Evolutionary conservation across 2,888 invertebrate genomes (phyloP).

Genomic region (Trichacis sp.): DNA sequence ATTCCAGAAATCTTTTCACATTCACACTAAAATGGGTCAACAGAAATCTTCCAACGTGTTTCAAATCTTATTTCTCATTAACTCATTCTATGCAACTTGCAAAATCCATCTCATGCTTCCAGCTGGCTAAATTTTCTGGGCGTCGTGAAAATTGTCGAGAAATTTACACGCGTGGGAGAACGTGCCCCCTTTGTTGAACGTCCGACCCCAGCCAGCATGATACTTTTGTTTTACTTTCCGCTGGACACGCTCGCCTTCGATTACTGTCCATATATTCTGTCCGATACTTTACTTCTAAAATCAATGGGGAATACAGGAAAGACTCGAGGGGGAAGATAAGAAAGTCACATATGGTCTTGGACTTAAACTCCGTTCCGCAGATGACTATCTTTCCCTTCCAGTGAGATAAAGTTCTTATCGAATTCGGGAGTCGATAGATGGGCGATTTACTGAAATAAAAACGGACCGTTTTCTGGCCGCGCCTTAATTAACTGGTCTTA

Average conservation of each 20-base stretch:
- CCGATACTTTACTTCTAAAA: constrained; percentile 12
- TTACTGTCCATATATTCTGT: constrained; percentile 34
- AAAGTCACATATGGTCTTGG: constrained; percentile 57
- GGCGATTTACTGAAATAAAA: constrained; percentile 48
- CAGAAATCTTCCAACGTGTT: too few species aligned
- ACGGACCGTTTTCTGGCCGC: constrained; percentile 50
- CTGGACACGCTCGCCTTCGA: constrained; percentile 49
- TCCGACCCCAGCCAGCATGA: constrained; percentile 64
- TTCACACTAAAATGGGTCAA: too few species aligned
- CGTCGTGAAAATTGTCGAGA: too few species aligned
- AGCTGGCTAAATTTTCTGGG: too few species aligned
- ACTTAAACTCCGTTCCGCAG: constrained; percentile 52
- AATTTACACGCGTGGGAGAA: too few species aligned
- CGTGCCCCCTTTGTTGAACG: constrained; percentile 5
- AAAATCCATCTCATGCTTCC: too few species aligned
- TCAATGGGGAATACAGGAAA: constrained; percentile 29
- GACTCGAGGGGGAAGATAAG: constrained; percentile 49
- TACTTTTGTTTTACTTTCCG: constrained; percentile 66
- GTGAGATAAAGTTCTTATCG: constrained; percentile 51
- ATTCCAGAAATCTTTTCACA: too few species aligned
- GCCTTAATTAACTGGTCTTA: constrained; percentile 63
- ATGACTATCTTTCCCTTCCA: constrained; percentile 51
- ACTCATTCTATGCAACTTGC: too few species aligned
- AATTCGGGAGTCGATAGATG: constrained; percentile 45
- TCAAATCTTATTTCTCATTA: too few species aligned